Evolutionary conservation across 1,140 invertebrate species (phyloP), one percentile per base, ranked within the genome.

Genomic region (Magallana gigas): DNA sequence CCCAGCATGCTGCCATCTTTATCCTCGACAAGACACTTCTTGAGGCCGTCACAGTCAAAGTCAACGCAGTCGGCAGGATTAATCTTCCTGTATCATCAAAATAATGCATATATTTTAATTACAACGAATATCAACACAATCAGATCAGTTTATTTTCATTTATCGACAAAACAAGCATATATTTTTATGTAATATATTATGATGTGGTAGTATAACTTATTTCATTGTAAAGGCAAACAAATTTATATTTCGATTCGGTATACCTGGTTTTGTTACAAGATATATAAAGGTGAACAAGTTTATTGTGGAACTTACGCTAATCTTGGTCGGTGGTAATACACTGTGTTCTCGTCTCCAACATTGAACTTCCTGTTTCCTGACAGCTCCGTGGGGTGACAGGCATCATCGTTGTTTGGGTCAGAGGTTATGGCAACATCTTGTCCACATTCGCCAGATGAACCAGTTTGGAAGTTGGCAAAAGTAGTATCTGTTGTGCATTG

Each of bases 1-100:
- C 92, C 92, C 0, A 94, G 85, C 76, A 94, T 88, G 8, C 91
- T 86, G 0, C 93, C 93, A 89, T 94, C 94, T 23, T 48, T 23
- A 80, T 94, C 94, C 18, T 83, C 85, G 0, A 94, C 68, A 29
- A 94, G 18, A n/a, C 60, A 82, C 60, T 94, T 94, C 88, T 93
- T 94, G 62, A 90, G 85, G 3, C 86, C 94, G 86, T 94, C 94
- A 91, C 94, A 94, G 60, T 92, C 93, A 93, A 94, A 94, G 86
- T 94, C 94, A 2, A 93, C 93, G 87, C 93, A 93, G 71, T 92
- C 92, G 12, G 91, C 84, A 3, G 93, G 89, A 83, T 94, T 93
- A 36, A 92, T 87, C 86, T 90, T 91, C 0, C 93, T 93, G 88
- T 11, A 57, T 48, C 36, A 48, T 5, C 36, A 48, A 48, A 48